phyloP scores from a whole-genome alignment of 2,797 vertebrate genomes.

The Ctenopoma multispine region DNA sequence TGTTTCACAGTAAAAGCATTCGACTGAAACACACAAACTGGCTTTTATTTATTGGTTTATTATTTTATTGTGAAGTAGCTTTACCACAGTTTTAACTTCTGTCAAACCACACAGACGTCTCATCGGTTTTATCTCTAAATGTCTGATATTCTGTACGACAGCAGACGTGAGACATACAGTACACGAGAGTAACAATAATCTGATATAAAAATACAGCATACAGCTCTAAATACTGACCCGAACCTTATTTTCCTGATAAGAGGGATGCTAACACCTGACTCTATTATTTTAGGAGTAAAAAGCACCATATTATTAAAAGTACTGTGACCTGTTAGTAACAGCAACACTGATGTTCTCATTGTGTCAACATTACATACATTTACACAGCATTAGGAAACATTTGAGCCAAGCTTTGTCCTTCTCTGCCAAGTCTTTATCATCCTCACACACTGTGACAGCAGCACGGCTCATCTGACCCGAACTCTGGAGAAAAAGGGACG shows the following conservation, averaged over 20 bases:
- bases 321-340: neutral
- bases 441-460: no score
- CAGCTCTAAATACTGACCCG: neutral
- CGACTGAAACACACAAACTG: no score
- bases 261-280: neutral
- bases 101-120: no score
- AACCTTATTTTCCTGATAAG: neutral
- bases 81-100: no score
- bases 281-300: neutral
- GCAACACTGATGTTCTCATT: neutral
- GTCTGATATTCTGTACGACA: no score
- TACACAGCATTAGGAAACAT: no score
- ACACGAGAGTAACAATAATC: neutral
- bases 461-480: conserved; percentile 19
- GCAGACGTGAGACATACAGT: neutral
- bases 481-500: conserved; percentile 76
- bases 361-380: no score
- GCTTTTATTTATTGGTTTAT: no score
- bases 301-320: conserved; percentile 10
- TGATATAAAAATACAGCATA: neutral
- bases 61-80: no score
- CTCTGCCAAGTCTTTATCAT: no score
- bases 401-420: neutral
- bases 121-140: no score
- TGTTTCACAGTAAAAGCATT: no score